These are phyloP conservation scores for Lamellibrachia columna DNA, from an alignment of 2,888 invertebrate genomes.

Conservation along the genomic window DNA sequence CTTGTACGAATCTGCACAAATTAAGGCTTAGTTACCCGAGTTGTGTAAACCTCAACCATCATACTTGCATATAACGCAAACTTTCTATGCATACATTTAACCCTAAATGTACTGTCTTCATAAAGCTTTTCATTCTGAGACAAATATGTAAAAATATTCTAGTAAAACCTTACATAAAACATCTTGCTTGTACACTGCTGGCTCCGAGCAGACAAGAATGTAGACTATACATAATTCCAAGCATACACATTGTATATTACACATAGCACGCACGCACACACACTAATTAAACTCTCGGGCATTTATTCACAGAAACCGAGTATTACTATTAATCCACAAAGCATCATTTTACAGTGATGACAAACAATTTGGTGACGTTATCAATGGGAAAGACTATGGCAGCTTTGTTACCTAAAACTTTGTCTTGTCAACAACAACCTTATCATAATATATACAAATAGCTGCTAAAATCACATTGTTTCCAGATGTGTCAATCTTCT, in stretches of 20 bases:
- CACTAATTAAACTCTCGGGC: not conserved
- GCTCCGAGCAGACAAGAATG: not conserved
- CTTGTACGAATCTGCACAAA: not conserved
- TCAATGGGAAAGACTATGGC: conserved; percentile 1
- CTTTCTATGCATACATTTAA: not conserved
- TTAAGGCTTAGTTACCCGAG: not conserved
- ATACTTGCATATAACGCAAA: not conserved
- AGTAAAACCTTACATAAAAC: not conserved
- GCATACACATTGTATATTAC: not conserved
- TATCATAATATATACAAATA: not conserved
- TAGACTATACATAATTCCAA: not conserved
- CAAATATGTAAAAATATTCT: not conserved
- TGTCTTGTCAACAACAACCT: not conserved
- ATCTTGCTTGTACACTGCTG: not conserved
- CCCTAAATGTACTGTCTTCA: not conserved
- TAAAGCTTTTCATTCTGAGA: not conserved
- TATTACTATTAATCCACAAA: not conserved
- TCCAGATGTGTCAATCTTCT: too few relatives aligned
- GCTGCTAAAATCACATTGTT: not conserved
- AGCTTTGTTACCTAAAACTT: not conserved
- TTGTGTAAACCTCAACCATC: too few relatives aligned
- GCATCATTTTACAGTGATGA: not conserved
- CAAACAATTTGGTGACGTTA: not conserved
- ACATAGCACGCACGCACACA: not conserved
- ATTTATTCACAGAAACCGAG: not conserved